phyloP scores from a whole-genome alignment of 2,113 vertebrate genomes.

The Ascaphus truei region DNA sequence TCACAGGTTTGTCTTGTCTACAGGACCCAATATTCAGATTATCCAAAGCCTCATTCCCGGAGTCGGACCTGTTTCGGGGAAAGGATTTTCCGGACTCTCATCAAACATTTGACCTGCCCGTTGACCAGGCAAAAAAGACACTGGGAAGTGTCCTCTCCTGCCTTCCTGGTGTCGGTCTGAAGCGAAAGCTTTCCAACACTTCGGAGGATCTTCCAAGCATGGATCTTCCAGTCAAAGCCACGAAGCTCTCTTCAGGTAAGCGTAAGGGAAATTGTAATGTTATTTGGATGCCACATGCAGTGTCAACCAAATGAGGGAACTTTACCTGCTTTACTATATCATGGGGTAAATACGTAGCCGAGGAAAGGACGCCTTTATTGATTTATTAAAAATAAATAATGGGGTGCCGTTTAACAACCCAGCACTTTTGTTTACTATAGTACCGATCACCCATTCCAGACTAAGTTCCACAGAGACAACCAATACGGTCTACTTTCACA shows the following conservation, averaged over 20 bases:
- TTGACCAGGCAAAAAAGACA: constrained; percentile 64
- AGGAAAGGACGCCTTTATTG: too few species aligned
- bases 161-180: constrained; percentile 61
- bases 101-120: constrained; percentile 48
- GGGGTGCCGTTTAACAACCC: too few species aligned
- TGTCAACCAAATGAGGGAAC: too few species aligned
- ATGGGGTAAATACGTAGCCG: too few species aligned
- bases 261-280: constrained; percentile 56
- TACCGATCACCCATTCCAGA: too few species aligned
- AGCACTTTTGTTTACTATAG: too few species aligned
- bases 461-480: too few species aligned
- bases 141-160: constrained; percentile 64
- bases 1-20: constrained; percentile 25
- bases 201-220: constrained; percentile 42
- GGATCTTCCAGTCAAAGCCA: constrained; percentile 65
- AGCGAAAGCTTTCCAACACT: constrained; percentile 74
- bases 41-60: constrained; percentile 59
- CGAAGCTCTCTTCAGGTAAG: too few species aligned
- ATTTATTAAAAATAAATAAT: too few species aligned
- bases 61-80: constrained; percentile 49
- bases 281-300: too few species aligned
- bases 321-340: too few species aligned
- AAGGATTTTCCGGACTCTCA: constrained; percentile 51
- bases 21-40: constrained; percentile 65
- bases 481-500: too few species aligned